A percentile compares a stretch with the other conserved stretches of the same genome.
phyloP scores from a whole-genome alignment of 2,888 invertebrate genomes.

The Loripinus fragilis region DNA sequence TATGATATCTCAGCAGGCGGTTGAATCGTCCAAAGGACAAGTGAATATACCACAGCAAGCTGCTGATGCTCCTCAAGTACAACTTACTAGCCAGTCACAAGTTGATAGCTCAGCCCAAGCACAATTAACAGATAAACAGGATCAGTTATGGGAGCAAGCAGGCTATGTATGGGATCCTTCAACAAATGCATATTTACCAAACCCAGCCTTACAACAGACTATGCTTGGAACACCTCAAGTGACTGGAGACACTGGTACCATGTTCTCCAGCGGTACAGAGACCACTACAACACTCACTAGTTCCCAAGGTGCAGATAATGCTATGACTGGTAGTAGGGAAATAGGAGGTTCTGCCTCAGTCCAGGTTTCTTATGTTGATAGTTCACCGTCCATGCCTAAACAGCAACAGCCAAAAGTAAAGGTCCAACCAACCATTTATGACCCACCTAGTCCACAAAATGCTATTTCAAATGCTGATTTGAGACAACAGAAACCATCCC shows the following conservation, averaged over 20 bases:
- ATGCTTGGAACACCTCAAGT: not conserved
- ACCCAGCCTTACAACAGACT: not conserved
- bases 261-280: no score
- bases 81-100: no score
- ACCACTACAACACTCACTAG: no score
- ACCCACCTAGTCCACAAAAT: not conserved
- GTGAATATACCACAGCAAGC: no score
- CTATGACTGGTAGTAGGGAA: not conserved
- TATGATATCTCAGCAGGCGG: no score
- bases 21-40: no score
- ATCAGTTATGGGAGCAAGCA: not conserved
- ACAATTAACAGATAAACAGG: not conserved
- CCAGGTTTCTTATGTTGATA: not conserved
- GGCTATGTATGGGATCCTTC: conserved; percentile 4
- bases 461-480: no score
- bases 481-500: no score
- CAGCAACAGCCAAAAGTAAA: not conserved
- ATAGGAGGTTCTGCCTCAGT: not conserved
- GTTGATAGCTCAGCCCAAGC: not conserved
- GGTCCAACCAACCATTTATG: not conserved
- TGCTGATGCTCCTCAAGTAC: no score
- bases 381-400: not conserved
- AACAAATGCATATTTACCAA: conserved; percentile 16
- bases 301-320: not conserved
- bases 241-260: not conserved